Evolutionary conservation across 92 coral and sea anemone genomes (phyloP), one percentile per base, ranked within the genome.

Genomic region (Bergia sp.): DNA sequence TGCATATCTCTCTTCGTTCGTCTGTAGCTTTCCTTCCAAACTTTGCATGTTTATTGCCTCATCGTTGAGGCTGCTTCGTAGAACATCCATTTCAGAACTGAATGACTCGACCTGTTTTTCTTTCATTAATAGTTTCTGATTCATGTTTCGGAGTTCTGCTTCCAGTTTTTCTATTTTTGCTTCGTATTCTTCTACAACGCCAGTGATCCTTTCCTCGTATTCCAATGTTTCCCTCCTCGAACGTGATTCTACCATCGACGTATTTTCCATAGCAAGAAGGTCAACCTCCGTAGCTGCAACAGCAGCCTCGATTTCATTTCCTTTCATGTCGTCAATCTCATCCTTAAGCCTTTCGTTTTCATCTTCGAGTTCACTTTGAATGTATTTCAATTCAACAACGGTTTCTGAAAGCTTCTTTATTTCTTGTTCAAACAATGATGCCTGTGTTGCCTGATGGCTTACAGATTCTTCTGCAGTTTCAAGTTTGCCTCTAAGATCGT

Each of bases 31-130:
- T 21, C 92, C 93, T 74, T 95, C 94, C 1, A 91, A 75, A 55
- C 86, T 86, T 41, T 90, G 95, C 3, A 87, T 93, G 13, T 90
- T 55, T 10, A 29, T 77, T 81, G 95, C 92, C 45, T 95, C 98
- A 58, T 95, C 86, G 41, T 95, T 94, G 20, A 95, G 94, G 41
- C 90, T 95, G 78, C 88, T 89, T 20, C 98, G 93, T 67, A 95
- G 87, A 8, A 92, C 92, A 89, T 92, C 91, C 88, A 89, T 92
- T 85, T 95, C 98, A 29, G 91, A 64, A 80, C 67, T 90, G n/a
- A 92, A 38, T 9, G 98, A 95, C 86, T 95, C 92, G 0, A 90
- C 86, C 57, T 73, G 77, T 20, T 84, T 84, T 73, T 44, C 87
- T 72, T 84, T 84, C 58, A 84, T 2, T 45, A 37, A 44, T 8